phyloP scores from a whole-genome alignment of 2,888 invertebrate species.

The Belgica antarctica region DNA sequence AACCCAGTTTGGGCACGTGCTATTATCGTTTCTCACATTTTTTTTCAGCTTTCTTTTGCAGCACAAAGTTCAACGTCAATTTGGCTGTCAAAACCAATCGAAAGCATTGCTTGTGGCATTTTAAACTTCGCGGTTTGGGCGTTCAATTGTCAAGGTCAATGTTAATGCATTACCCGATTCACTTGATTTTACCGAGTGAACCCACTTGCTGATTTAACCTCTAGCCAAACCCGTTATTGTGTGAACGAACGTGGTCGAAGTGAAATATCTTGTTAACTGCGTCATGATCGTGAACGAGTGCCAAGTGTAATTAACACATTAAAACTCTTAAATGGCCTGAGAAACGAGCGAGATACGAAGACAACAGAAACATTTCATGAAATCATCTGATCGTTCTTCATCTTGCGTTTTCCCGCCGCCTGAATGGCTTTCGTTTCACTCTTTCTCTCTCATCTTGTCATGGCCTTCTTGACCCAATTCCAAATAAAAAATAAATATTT shows the following conservation, averaged over 20 bases:
- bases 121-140: not conserved
- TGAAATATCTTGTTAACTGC: not conserved
- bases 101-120: not conserved
- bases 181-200: too few species aligned
- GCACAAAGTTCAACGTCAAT: too few species aligned
- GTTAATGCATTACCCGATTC: too few species aligned
- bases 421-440: not conserved
- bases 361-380: conserved; percentile 2
- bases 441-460: too few species aligned
- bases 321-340: too few species aligned
- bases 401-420: not conserved
- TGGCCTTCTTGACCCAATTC: conserved; percentile 4
- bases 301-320: conserved; percentile 41
- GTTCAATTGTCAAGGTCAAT: not conserved
- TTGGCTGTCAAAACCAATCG: too few species aligned
- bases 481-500: conserved; percentile 20
- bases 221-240: conserved; percentile 10
- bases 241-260: not conserved
- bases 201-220: conserved; percentile 15
- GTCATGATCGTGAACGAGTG: conserved; percentile 20
- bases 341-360: not conserved
- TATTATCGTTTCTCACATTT: too few species aligned
- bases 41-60: too few species aligned
- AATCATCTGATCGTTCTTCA: not conserved
- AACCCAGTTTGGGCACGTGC: too few species aligned